phyloP scores from a whole-genome alignment of 2,888 invertebrate species.

The Monopis laevigella region DNA sequence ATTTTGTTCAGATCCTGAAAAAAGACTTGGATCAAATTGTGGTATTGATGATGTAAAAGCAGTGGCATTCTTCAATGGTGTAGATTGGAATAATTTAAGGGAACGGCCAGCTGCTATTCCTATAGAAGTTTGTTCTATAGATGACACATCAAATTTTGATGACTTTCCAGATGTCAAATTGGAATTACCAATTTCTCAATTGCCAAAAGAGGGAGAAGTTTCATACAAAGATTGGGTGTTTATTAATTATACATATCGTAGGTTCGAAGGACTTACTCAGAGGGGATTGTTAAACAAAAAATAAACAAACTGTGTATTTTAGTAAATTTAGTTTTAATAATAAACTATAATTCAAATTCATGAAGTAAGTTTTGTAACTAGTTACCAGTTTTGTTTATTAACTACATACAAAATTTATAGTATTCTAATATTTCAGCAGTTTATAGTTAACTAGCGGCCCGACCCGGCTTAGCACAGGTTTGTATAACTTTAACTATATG shows the following conservation, averaged over 20 bases:
- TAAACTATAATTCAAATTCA: too few species aligned
- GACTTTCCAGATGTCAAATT: constrained; percentile 99
- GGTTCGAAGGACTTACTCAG: constrained; percentile 97
- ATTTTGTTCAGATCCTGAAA: constrained; percentile 96
- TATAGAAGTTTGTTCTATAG: constrained; percentile 97
- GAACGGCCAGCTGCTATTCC: constrained; percentile 98
- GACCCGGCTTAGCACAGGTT: too few species aligned
- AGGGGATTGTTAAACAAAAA: constrained; percentile 85
- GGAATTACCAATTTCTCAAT: constrained; percentile 95
- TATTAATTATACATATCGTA: constrained; percentile 99
- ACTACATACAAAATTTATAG: too few species aligned
- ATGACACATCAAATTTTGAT: constrained; percentile 99
- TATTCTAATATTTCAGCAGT: too few species aligned
- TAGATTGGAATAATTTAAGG: constrained; percentile 99
- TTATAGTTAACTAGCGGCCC: too few species aligned
- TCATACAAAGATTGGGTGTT: constrained; percentile 99
- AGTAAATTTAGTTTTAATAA: too few species aligned
- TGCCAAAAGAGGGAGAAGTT: constrained; percentile 89
- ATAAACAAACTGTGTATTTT: constrained; percentile 61
- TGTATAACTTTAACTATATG: too few species aligned
- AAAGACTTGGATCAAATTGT: constrained; percentile 80
- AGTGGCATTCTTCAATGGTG: constrained; percentile 94
- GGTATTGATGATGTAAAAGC: constrained; percentile 94
- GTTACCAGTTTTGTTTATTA: too few species aligned
- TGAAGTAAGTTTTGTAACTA: too few species aligned